Percentiles rank a stretch among this genome's conserved stretches.
Conservation (phyloP, 2,888 invertebrate species). For the Tipula confusa region DNA sequence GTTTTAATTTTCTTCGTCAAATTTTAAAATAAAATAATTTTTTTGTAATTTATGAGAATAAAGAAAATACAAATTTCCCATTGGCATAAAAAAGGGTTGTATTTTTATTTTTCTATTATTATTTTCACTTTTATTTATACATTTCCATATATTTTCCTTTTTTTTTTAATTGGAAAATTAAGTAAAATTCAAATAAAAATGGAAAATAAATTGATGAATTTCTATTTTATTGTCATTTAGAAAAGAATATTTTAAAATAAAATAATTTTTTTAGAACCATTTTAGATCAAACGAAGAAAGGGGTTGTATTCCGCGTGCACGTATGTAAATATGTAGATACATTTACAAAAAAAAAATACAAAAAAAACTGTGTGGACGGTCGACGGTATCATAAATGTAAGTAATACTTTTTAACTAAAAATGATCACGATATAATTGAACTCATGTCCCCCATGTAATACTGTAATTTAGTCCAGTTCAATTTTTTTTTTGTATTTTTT, state of each 20-base stretch:
- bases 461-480: not conserved
- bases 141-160: not conserved
- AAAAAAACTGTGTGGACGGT: not conserved
- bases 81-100: not conserved
- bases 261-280: not conserved
- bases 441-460: not conserved
- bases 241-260: not conserved
- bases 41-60: not conserved
- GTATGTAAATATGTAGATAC: too few species aligned
- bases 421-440: constrained; percentile 25
- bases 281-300: constrained; percentile 14
- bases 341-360: too few species aligned
- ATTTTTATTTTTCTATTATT: not conserved
- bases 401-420: not conserved
- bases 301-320: not conserved
- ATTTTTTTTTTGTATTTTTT: not conserved
- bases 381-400: not conserved
- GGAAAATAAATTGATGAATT: constrained; percentile 6
- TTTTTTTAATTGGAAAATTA: constrained; percentile 20
- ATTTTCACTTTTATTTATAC: not conserved
- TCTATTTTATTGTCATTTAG: constrained; percentile 20
- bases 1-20: not conserved
- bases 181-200: constrained; percentile 25
- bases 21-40: not conserved
- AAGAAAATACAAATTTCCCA: not conserved